Percentiles rank a stretch among this genome's conserved stretches.
These are phyloP conservation scores for Chrosomus eos DNA, from an alignment of 2,797 vertebrate species.

Conservation along the genomic window DNA sequence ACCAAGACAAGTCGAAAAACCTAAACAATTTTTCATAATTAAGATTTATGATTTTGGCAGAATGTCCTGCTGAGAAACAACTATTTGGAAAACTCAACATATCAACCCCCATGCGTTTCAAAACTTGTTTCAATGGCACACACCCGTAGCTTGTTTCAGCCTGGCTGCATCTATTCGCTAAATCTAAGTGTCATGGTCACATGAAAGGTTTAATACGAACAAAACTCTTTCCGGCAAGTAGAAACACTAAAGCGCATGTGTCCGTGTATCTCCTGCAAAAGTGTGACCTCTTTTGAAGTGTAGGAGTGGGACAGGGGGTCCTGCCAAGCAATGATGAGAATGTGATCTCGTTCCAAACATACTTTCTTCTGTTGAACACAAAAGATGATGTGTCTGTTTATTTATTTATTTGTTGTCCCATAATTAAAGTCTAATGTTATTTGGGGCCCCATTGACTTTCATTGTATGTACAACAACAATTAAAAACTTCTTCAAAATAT, in stretches of 20 bases:
- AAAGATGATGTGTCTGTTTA: not conserved
- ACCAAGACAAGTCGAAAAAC: constrained; percentile 21
- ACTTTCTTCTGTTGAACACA: constrained; percentile 1
- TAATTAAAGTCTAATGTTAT: not conserved
- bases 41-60: constrained; percentile 19
- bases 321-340: constrained; percentile 36
- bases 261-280: not conserved
- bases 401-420: not conserved
- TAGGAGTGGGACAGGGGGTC: constrained; percentile 8
- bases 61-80: constrained; percentile 24
- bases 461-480: not conserved
- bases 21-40: constrained; percentile 23
- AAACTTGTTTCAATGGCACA: constrained; percentile 15
- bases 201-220: not conserved
- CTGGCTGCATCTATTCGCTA: constrained; percentile 1
- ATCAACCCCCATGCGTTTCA: not conserved
- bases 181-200: constrained; percentile 1
- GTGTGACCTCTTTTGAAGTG: constrained; percentile 9
- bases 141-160: not conserved
- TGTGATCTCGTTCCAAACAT: constrained; percentile 16
- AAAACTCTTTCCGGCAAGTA: not conserved
- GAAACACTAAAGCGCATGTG: not conserved
- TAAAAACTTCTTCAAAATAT: not conserved
- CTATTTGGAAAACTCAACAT: not conserved
- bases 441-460: not conserved